Evolutionary conservation across 2,113 vertebrate genomes (phyloP).

Genomic region (Microcebus murinus): DNA sequence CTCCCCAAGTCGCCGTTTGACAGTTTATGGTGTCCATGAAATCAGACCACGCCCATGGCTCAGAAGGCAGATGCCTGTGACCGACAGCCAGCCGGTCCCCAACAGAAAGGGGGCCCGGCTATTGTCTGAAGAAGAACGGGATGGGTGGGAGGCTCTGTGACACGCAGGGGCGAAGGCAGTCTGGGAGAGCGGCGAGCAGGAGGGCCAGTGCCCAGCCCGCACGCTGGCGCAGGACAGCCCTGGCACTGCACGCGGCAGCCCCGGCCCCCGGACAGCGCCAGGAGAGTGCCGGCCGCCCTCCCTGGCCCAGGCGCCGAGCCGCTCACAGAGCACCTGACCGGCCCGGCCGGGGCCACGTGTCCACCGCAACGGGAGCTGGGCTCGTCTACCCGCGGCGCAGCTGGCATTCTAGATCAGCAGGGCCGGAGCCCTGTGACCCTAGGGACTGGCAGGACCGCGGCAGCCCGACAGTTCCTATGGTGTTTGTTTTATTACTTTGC

Average conservation of each 20-base stretch:
- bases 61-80: not conserved
- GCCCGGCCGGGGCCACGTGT: not conserved
- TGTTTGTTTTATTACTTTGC: not conserved
- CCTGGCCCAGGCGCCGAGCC: not conserved
- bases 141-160: not conserved
- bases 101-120: not conserved
- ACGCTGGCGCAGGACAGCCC: fast-evolving
- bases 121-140: fast-evolving
- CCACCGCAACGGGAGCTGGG: fast-evolving
- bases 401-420: fast-evolving
- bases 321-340: fast-evolving
- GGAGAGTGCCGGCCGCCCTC: too few relatives aligned
- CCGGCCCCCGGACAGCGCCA: too few relatives aligned
- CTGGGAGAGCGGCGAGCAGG: not conserved
- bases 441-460: fast-evolving
- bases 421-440: not conserved
- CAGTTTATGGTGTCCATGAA: fast-evolving
- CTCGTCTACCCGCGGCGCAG: fast-evolving
- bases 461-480: fast-evolving
- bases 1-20: not conserved
- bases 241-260: too few relatives aligned
- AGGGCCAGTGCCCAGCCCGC: not conserved
- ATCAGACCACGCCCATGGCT: not conserved
- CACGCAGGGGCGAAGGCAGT: not conserved
- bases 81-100: too few relatives aligned